Percentiles rank a stretch among this genome's conserved stretches.
These are phyloP conservation scores for Noctuana brunneofusca DNA, from an alignment of 2,888 invertebrate species.

Conservation along the genomic window DNA sequence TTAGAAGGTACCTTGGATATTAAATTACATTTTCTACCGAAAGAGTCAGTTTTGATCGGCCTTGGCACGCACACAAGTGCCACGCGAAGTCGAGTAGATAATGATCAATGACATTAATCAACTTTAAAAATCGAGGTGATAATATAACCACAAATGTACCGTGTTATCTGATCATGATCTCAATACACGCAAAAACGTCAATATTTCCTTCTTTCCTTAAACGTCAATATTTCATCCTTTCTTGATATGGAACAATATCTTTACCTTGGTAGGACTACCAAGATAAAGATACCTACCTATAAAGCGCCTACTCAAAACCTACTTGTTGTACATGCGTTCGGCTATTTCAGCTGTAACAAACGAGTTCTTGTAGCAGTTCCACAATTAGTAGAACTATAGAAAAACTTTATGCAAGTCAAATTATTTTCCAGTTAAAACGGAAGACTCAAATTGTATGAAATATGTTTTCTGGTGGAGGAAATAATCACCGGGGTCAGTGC, in stretches of 20 bases:
- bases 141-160: background rate
- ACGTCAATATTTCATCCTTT: background rate
- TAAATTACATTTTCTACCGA: background rate
- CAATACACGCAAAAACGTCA: background rate
- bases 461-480: too few relatives aligned
- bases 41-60: background rate
- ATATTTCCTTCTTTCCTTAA: too few relatives aligned
- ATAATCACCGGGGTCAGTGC: too few relatives aligned
- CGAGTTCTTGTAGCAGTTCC: too few relatives aligned
- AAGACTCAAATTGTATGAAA: too few relatives aligned
- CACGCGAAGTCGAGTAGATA: background rate
- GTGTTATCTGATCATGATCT: background rate
- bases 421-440: too few relatives aligned
- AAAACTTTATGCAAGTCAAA: too few relatives aligned
- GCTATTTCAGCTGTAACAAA: too few relatives aligned
- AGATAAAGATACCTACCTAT: background rate
- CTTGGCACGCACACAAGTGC: slow-evolving; percentile 3
- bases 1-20: background rate
- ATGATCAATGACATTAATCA: background rate
- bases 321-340: too few relatives aligned
- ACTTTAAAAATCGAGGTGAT: background rate
- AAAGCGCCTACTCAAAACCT: too few relatives aligned
- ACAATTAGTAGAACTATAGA: too few relatives aligned
- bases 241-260: background rate
- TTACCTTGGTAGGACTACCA: too few relatives aligned